Percentiles rank a stretch among this genome's conserved stretches.
Conservation (phyloP, 1,140 invertebrate species). For the Heliconius congener region DNA sequence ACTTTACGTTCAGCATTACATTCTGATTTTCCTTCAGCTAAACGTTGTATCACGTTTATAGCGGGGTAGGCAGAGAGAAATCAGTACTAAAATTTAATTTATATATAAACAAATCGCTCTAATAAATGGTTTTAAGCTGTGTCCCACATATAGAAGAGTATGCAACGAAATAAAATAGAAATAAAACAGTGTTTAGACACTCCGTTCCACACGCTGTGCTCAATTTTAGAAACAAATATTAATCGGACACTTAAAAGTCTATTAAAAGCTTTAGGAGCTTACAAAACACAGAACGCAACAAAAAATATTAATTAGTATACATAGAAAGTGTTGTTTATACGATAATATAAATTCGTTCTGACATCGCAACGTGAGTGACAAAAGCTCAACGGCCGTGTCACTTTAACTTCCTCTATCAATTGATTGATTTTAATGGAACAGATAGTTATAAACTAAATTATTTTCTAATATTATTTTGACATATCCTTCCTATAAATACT, state of each 20-base stretch:
- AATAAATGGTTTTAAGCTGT: too few relatives aligned
- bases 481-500: neutral
- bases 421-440: neutral
- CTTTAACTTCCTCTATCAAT: neutral
- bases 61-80: too few relatives aligned
- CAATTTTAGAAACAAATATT: neutral
- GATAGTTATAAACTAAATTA: neutral
- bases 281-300: neutral
- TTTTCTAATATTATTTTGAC: neutral
- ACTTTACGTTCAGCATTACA: too few relatives aligned
- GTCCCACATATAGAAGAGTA: too few relatives aligned
- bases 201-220: too few relatives aligned
- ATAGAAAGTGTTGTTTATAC: neutral
- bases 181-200: too few relatives aligned
- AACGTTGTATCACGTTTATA: too few relatives aligned
- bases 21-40: too few relatives aligned
- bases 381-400: neutral
- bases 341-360: neutral
- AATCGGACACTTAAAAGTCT: neutral
- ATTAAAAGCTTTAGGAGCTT: neutral
- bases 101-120: too few relatives aligned
- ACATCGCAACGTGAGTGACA: conserved; percentile 1
- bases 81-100: too few relatives aligned
- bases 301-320: conserved; percentile 3
- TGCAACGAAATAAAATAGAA: too few relatives aligned